Base-by-base conservation (phyloP, 2,888 invertebrate genomes). In the Lapara coniferarum region DNA sequence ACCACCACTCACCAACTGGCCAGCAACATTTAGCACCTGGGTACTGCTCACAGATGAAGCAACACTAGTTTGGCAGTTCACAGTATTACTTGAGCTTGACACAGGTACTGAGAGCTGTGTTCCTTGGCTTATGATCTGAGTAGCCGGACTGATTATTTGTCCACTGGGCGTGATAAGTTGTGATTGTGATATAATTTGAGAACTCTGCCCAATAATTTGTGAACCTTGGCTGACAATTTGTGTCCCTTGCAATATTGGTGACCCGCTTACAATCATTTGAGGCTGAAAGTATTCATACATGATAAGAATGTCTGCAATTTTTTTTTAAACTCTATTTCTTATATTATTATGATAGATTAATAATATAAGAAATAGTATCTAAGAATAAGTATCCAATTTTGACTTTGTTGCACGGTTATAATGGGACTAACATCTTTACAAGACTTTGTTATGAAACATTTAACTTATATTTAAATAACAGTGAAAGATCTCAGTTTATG, bases 41-140 rank as follows among this genome's bases (percentile, higher is more conserved):
- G 86, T 75, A 5, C 87, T 89, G 77, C 85, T 88, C 14, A 83
- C 81, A 66, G 89, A 77, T 13, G 89, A 84, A 8, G 85, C 78
- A 67, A 85, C 86, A 81, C 79, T 88, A 49, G 85, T 80, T 74
- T 89, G 89, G 55, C 83, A 78, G 78, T 81, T 87, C 67, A 81
- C 84, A 58, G 80, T 77, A 74, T 81, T 87, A 74, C 77, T 88
- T 25, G 88, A 72, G 73, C 80, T 88, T 51, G 91, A 84, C 46
- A 86, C 85, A 77, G 87, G 91, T 69, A 88, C 89, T 68, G 91
- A 87, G 16, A 92, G 75, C 74, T 93, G 93, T 13, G 88, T 89
- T 16, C 93, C 93, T 82, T 93, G 93, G 73, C 93, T 93, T 72
- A 93, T 93, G 14, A 93, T 93, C 75, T 93, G 93, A 37, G 93